Base-by-base conservation (phyloP, 2,888 invertebrate species). In the Chrysolina americana region DNA sequence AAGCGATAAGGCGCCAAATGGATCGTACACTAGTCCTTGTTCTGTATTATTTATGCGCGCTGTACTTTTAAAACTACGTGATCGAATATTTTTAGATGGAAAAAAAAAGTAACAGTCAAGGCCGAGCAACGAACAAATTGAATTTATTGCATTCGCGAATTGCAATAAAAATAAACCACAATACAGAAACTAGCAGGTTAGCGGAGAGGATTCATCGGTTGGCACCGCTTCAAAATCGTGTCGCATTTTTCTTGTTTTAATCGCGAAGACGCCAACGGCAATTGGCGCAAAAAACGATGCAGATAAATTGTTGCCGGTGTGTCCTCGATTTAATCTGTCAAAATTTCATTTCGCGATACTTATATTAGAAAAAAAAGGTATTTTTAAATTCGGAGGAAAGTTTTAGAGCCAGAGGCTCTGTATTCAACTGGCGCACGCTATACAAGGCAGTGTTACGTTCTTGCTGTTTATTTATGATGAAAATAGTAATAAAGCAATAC, bases 291-390 rank as follows among this genome's bases (percentile, higher is more conserved):
- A 36, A 28, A 59, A 28, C 8, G 23, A 23, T 15, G 28, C 9
- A n/a, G 59, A 59, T 59, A 59, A 59, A 59, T 59, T 10, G 28
- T 59, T n/a, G 23, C 11, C 15, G 11, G 28, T 36, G 28, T 36
- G 59, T 28, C 59, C 59, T 59, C 59, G 59, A 59, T 59, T 36
- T 59, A 28, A n/a, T 59, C 59, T 59, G 59, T 59, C 28, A 36
- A 28, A 59, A 59, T 36, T 59, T 36, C 28, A n/a, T n/a, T 59
- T 36, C 59, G 59, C 59, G 23, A 59, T 19, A 53, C 11, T 53
- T 53, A 21, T 53, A 59, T 59, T 23, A 36, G 15, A 36, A 59
- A 59, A 59, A 59, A 59, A 13, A 21, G n/a, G 36, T 59, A 59
- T 59, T 59, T 59, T 59, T 59, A 10, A n/a, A 17, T 28, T 17